Percentiles rank a stretch among this genome's conserved stretches.
These are phyloP conservation scores for Trichonephila clavata DNA, from an alignment of 1,140 invertebrate species.

Conservation along the genomic window DNA sequence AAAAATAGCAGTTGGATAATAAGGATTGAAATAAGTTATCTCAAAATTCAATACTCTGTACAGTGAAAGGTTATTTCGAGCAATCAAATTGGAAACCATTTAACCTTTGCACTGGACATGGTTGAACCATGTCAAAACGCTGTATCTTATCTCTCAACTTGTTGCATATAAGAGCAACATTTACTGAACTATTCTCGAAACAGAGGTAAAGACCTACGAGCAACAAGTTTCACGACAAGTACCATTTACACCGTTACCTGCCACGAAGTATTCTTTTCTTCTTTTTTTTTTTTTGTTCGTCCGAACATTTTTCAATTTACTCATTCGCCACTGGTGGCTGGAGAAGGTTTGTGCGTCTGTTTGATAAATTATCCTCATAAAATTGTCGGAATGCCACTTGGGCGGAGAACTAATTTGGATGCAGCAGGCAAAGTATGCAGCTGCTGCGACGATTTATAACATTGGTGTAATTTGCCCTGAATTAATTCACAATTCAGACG, in stretches of 20 bases:
- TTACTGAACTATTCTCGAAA: not conserved
- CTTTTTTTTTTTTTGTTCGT: not conserved
- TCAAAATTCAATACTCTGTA: too few relatives aligned
- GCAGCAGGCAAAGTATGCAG: not conserved
- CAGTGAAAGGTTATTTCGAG: too few relatives aligned
- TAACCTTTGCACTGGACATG: not conserved
- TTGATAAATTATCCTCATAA: conserved; percentile 28
- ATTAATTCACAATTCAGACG: not conserved
- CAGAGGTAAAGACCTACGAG: not conserved
- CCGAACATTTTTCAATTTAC: not conserved
- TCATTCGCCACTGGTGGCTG: not conserved
- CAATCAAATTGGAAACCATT: not conserved
- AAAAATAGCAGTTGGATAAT: too few relatives aligned
- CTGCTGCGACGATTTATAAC: not conserved
- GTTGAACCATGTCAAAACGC: not conserved
- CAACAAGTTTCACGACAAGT: not conserved
- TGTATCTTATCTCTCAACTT: not conserved
- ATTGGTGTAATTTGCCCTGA: not conserved
- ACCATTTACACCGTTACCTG: not conserved
- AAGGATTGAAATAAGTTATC: too few relatives aligned
- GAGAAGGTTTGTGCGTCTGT: not conserved
- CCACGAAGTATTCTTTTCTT: not conserved
- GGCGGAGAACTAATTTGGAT: not conserved
- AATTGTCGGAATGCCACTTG: conserved; percentile 15
- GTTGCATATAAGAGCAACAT: not conserved